Conservation (phyloP, 2,113 vertebrate species). For the Spea bombifrons region DNA sequence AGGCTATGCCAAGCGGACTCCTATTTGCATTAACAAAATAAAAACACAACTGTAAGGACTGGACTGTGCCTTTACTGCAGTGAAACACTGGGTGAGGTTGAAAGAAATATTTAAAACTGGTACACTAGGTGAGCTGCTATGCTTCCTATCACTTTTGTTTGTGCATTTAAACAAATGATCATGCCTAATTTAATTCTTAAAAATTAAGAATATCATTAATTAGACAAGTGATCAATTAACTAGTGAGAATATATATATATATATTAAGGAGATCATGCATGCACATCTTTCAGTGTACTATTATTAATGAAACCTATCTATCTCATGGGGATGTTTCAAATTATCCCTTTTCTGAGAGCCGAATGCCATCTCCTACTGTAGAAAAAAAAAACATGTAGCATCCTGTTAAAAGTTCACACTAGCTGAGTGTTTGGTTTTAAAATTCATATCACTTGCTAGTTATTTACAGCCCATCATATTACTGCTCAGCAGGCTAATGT, state of each 20-base stretch:
- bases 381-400: conserved; percentile 31
- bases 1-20: too few relatives aligned
- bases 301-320: conserved; percentile 24
- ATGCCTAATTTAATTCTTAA: conserved; percentile 21
- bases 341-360: background rate
- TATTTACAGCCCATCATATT: conserved; percentile 42
- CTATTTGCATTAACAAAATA: too few relatives aligned
- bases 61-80: too few relatives aligned
- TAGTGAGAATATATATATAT: conserved; percentile 19
- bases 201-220: conserved; percentile 35
- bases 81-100: too few relatives aligned
- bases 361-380: background rate
- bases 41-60: too few relatives aligned
- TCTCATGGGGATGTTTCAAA: background rate
- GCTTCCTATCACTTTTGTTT: too few relatives aligned
- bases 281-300: conserved; percentile 12
- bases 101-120: too few relatives aligned
- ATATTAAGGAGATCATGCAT: conserved; percentile 15
- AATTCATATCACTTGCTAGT: conserved; percentile 25
- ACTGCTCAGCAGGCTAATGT: conserved; percentile 39
- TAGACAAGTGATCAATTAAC: conserved; percentile 37
- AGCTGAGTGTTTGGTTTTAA: conserved; percentile 12
- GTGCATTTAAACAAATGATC: conserved; percentile 4
- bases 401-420: conserved; percentile 42
- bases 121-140: too few relatives aligned